Percentiles rank a stretch among this genome's conserved stretches.
Conservation (phyloP, 2,888 invertebrate genomes). For the Synergus umbraculus region DNA sequence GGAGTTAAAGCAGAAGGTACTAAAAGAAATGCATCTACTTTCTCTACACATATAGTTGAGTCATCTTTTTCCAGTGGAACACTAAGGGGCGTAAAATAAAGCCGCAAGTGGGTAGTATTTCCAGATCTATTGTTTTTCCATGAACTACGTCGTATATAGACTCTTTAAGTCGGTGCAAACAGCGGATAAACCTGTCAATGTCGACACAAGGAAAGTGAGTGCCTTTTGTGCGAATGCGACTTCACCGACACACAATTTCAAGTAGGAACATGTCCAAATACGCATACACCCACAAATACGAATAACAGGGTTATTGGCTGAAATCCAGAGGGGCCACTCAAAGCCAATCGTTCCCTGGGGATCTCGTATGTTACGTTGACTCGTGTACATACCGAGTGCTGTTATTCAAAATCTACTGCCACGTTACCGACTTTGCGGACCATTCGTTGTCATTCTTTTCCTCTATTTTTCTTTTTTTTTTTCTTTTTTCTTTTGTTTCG, state of each 20-base stretch:
- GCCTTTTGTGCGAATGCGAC: slow-evolving; percentile 22
- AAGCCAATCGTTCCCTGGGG: slow-evolving; percentile 57
- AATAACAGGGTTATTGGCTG: slow-evolving; percentile 64
- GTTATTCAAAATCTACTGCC: slow-evolving; percentile 49
- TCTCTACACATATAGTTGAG: not conserved
- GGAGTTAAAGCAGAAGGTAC: no score
- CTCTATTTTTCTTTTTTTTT: slow-evolving; percentile 38
- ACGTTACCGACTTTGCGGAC: slow-evolving; percentile 47
- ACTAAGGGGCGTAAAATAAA: not conserved
- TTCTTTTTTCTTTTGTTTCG: slow-evolving; percentile 29
- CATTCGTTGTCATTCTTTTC: slow-evolving; percentile 43
- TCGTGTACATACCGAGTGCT: slow-evolving; percentile 50
- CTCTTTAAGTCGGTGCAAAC: slow-evolving; percentile 20
- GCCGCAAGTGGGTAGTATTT: slow-evolving; percentile 12
- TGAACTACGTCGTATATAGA: slow-evolving; percentile 2
- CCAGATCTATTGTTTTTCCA: slow-evolving; percentile 10
- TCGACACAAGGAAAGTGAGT: slow-evolving; percentile 36
- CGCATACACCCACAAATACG: slow-evolving; percentile 56
- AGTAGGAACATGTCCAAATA: slow-evolving; percentile 33
- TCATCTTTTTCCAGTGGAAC: not conserved
- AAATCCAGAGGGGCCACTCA: slow-evolving; percentile 62
- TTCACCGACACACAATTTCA: slow-evolving; percentile 22
- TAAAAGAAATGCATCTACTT: no score
- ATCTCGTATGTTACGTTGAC: slow-evolving; percentile 52
- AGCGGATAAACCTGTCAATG: slow-evolving; percentile 35